Percentiles rank a stretch among this genome's conserved stretches.
These are phyloP conservation scores for Solenodon paradoxus DNA, from an alignment of 2,113 vertebrate genomes.

Conservation along the genomic window DNA sequence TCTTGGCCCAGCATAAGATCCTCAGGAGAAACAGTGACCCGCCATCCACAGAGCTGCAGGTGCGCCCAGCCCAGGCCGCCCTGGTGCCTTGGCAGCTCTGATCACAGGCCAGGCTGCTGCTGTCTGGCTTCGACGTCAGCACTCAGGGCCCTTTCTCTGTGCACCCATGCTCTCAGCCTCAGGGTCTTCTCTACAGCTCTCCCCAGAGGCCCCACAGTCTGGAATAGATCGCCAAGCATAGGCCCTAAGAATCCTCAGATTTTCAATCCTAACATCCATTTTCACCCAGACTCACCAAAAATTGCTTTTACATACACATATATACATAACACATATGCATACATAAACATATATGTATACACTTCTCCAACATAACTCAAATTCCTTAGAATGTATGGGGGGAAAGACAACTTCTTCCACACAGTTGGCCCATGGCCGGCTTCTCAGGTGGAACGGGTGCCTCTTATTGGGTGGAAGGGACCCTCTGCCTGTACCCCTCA, in stretches of 20 bases:
- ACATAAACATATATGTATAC: too few species aligned
- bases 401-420: not conserved
- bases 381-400: not conserved
- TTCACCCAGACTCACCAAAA: not conserved
- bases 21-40: not conserved
- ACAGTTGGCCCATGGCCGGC: not conserved
- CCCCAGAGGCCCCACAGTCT: not conserved
- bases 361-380: not conserved
- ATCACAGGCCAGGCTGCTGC: not conserved
- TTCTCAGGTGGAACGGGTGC: not conserved
- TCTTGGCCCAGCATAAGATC: not conserved
- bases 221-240: not conserved
- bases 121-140: not conserved
- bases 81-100: not conserved
- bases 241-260: not conserved
- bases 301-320: not conserved
- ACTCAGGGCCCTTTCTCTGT: not conserved
- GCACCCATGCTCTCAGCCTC: rapidly evolving
- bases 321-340: too few species aligned
- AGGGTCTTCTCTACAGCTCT: not conserved
- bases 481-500: not conserved
- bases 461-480: not conserved
- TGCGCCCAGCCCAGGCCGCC: not conserved
- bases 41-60: not conserved
- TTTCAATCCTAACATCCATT: not conserved